phyloP scores from a whole-genome alignment of 2,888 invertebrate genomes.

The Allolobophora icterica region DNA sequence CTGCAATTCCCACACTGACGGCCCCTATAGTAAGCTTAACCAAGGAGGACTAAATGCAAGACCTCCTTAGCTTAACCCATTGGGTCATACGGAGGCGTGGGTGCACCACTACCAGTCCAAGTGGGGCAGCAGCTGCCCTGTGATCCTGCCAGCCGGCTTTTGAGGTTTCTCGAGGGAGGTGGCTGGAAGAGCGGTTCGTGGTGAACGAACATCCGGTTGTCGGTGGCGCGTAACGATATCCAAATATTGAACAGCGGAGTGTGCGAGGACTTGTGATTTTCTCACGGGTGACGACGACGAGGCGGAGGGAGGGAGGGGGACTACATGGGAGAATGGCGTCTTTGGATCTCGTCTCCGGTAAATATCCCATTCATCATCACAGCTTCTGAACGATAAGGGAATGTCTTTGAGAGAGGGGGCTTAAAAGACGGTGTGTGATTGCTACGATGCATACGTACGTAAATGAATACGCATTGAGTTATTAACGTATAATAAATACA shows the following conservation, averaged over 20 bases:
- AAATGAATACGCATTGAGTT: background rate
- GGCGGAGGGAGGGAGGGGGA: too few species aligned
- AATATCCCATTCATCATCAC: background rate
- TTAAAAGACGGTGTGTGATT: background rate
- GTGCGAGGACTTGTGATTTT: background rate
- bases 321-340: background rate
- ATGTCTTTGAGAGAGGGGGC: background rate
- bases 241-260: background rate
- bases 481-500: background rate
- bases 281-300: background rate
- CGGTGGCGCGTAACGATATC: conserved; percentile 2
- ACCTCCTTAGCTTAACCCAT: too few species aligned
- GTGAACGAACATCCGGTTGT: background rate
- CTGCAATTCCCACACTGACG: too few species aligned
- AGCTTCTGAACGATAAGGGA: background rate
- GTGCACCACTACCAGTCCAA: background rate
- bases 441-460: background rate
- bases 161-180: background rate
- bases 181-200: background rate
- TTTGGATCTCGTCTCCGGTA: background rate
- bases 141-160: background rate
- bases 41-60: too few species aligned
- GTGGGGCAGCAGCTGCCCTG: background rate
- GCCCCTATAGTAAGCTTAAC: too few species aligned
- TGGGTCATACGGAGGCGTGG: too few species aligned